Base-by-base conservation (phyloP, 2,113 vertebrate genomes). In the Strigops habroptila region DNA sequence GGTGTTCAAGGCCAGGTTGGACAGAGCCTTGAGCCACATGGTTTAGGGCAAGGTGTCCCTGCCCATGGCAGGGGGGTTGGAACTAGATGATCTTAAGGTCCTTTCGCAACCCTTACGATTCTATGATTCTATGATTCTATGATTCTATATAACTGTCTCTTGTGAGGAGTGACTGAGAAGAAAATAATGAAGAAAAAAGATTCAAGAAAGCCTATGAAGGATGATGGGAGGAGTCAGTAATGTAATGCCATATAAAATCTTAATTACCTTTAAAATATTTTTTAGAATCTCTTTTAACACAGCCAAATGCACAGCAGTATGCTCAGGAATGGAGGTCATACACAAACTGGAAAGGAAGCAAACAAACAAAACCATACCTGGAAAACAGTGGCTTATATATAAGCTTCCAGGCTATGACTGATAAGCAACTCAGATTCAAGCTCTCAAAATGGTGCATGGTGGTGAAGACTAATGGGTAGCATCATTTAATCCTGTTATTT, bases 401-500 rank as follows among this genome's bases (percentile, higher is more conserved):
- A 86, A 74, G 0, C 15, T 5, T 73, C 23, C 44, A 62, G 30
- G 28, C 10, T 68, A 25, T 10, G 25, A 44, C 30, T 33, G n/a
- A 63, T 41, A 70, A 52, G 8, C 5, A 75, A 23, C 13, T 68
- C 15, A 8, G 30, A 79, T 35, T 35, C 0, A 0, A 37, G 18
- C 7, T 31, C 28, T 25, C 52, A 22, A 48, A 82, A 78, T 12
- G 15, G 15, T 63, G 7, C 25, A 31, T 41, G 4, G 13, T 31
- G 7, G 28, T 78, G 15, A 57, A 67, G n/a, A 55, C n/a, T 53
- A 57, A 24, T 15, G 5, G 2, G 5, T 31, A 67, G 9, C 25
- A 22, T 1, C 0, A 7, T 53, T 87, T 62, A 11, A 78, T 35
- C 2, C 0, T 0, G 19, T n/a, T 78, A 39, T 53, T 75, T 63